phyloP scores from a whole-genome alignment of 2,797 vertebrate genomes.

The Glyptemys insculpta region DNA sequence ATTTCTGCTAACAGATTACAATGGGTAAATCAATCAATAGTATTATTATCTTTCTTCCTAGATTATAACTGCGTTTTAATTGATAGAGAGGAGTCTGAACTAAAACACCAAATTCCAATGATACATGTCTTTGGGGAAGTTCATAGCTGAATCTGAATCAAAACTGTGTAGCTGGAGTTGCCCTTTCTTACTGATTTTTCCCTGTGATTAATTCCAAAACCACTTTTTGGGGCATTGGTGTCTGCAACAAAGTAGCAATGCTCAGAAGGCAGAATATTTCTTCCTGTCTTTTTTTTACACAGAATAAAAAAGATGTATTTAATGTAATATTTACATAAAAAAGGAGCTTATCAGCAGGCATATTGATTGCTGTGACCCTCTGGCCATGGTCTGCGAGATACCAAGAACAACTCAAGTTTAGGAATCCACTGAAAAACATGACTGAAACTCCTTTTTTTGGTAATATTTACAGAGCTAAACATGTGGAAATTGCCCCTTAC shows the following conservation, averaged over 20 bases:
- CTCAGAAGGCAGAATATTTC: not conserved
- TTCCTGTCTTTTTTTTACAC: not conserved
- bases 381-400: not conserved
- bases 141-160: not conserved
- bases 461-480: not conserved
- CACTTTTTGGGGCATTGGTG: not conserved
- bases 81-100: not conserved
- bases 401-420: not conserved
- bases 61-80: not conserved
- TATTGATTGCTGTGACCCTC: not conserved
- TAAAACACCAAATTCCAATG: not conserved
- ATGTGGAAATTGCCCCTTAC: not conserved
- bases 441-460: not conserved
- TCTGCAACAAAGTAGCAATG: not conserved
- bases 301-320: not conserved
- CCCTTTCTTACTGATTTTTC: not conserved
- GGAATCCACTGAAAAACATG: not conserved
- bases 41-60: not conserved
- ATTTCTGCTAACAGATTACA: constrained; percentile 98
- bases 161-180: not conserved
- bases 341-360: not conserved
- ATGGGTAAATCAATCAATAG: constrained; percentile 86
- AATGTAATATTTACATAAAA: not conserved
- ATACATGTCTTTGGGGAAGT: not conserved
- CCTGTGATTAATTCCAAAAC: not conserved